Conservation (phyloP, 2,888 invertebrate species). For the Acanthosepion pharaonis region DNA sequence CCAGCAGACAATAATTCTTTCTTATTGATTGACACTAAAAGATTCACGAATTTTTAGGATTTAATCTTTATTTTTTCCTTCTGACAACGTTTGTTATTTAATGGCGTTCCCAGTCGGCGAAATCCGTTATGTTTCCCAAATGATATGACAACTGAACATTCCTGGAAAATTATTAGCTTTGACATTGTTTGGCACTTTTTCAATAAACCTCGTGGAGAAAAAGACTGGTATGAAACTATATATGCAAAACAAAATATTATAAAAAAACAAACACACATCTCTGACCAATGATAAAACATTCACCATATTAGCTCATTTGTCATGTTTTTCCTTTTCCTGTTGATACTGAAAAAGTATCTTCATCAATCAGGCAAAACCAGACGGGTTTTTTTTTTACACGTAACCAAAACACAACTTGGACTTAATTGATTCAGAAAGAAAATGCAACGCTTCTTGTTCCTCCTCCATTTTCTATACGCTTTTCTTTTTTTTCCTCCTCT, state of each 20-base stretch:
- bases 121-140: background rate
- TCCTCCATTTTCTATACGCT: no score
- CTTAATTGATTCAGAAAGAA: background rate
- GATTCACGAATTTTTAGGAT: background rate
- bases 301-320: background rate
- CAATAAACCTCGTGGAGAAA: background rate
- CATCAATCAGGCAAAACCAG: background rate
- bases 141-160: constrained; percentile 21
- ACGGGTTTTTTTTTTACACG: no score
- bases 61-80: background rate
- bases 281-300: background rate
- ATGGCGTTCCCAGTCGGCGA: background rate
- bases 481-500: no score
- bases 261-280: background rate
- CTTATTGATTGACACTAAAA: background rate
- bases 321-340: background rate
- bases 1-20: background rate
- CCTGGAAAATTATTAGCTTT: background rate
- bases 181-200: background rate
- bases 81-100: background rate
- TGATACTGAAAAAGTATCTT: background rate
- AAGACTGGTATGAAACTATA: background rate
- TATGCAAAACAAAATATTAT: background rate
- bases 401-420: background rate
- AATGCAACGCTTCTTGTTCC: background rate